These are phyloP conservation scores for Pardalotus punctatus DNA, from an alignment of 2,113 vertebrate species.

Conservation along the genomic window DNA sequence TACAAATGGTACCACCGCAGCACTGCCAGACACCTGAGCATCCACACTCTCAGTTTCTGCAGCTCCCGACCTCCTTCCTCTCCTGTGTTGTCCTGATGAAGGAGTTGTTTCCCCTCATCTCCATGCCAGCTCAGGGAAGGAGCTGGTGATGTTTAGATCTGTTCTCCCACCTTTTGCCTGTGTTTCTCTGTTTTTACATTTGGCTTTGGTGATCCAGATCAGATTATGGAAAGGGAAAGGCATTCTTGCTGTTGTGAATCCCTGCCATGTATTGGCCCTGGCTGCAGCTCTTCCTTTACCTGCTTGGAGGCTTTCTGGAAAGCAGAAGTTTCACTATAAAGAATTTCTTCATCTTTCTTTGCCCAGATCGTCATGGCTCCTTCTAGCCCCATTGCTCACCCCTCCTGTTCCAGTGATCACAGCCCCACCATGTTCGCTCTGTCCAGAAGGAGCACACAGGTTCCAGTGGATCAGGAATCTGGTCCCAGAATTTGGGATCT, in stretches of 20 bases:
- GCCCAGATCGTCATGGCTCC: constrained; percentile 87
- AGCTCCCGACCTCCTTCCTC: neutral
- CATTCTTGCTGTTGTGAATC: neutral
- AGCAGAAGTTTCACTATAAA: neutral
- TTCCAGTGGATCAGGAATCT: constrained; percentile 93
- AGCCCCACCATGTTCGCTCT: constrained; percentile 71
- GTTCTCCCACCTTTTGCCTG: neutral
- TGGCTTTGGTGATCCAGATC: neutral
- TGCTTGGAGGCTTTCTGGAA: neutral
- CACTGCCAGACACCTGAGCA: neutral
- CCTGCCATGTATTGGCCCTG: neutral
- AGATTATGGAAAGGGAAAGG: neutral
- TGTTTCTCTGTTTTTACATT: neutral
- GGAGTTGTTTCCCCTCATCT: neutral
- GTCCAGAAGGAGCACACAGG: constrained; percentile 74
- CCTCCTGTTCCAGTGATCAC: constrained; percentile 74
- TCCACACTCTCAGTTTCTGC: neutral
- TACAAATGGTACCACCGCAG: neutral
- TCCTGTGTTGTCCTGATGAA: neutral
- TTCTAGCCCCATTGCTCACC: constrained; percentile 86
- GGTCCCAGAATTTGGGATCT: constrained; percentile 89
- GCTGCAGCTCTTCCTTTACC: neutral
- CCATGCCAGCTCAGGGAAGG: neutral
- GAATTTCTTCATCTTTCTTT: neutral
- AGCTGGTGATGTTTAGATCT: neutral